These are phyloP conservation scores for Galemys pyrenaicus DNA, from an alignment of 2,113 vertebrate genomes.

Conservation along the genomic window DNA sequence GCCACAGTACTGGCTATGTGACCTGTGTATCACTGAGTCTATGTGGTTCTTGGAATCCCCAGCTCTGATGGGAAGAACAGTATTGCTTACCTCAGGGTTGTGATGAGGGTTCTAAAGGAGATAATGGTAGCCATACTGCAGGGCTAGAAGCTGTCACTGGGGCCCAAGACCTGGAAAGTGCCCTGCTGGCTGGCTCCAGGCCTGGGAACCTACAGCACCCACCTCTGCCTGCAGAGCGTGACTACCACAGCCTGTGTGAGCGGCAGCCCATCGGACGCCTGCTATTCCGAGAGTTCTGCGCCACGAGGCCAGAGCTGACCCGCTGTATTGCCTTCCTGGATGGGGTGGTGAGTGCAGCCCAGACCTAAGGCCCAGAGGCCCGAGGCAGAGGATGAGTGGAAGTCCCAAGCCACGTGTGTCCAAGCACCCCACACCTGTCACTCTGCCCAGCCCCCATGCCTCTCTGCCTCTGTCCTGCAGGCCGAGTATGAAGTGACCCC, in stretches of 20 bases:
- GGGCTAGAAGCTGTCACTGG: neutral
- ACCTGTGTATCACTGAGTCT: neutral
- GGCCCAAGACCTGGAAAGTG: neutral
- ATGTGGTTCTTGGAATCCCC: neutral
- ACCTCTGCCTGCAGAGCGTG: constrained; percentile 88
- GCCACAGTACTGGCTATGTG: neutral
- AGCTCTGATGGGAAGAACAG: neutral
- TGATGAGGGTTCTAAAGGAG: neutral
- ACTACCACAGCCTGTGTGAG: constrained; percentile 96
- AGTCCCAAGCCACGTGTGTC: neutral
- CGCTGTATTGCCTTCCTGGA: constrained; percentile 95
- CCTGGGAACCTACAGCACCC: constrained; percentile 39
- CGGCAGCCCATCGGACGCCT: constrained; percentile 94
- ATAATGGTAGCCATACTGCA: neutral
- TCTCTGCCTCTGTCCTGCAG: constrained; percentile 82
- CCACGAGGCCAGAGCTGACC: constrained; percentile 92
- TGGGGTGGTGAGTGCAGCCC: constrained; percentile 90
- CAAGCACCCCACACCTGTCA: neutral
- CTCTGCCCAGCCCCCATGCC: neutral
- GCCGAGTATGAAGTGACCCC: constrained; percentile 96
- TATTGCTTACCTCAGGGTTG: neutral
- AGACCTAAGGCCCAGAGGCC: neutral
- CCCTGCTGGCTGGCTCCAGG: neutral
- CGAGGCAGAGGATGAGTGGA: too few species aligned
- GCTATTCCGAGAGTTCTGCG: constrained; percentile 96